Percentiles rank a stretch among this genome's conserved stretches.
phyloP scores from a whole-genome alignment of 2,888 invertebrate genomes.

The Lasioglossum malachurum region DNA sequence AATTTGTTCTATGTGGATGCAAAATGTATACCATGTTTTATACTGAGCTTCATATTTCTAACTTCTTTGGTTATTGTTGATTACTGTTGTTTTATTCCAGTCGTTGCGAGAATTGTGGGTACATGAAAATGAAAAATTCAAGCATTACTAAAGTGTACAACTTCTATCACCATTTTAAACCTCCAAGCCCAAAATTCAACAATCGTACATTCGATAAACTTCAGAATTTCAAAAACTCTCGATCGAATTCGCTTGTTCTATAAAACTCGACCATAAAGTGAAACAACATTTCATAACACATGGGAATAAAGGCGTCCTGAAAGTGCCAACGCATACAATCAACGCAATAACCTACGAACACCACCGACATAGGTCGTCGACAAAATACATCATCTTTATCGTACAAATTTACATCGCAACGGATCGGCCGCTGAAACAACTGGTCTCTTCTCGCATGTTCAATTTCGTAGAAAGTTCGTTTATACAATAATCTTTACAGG shows the following conservation, averaged over 20 bases:
- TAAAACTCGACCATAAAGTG: neutral
- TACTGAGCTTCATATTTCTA: neutral
- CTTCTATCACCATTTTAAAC: neutral
- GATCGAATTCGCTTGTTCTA: neutral
- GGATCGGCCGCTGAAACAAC: neutral
- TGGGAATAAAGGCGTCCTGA: neutral
- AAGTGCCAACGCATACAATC: neutral
- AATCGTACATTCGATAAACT: neutral
- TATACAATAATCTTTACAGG: slow-evolving; percentile 8
- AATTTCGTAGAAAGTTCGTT: neutral
- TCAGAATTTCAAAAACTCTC: neutral
- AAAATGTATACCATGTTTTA: neutral
- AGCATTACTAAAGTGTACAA: neutral
- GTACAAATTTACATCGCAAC: slow-evolving; percentile 37
- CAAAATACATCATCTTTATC: slow-evolving; percentile 22
- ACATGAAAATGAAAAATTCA: neutral
- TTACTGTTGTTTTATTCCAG: neutral
- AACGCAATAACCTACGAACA: neutral
- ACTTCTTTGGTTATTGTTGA: neutral
- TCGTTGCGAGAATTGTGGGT: neutral
- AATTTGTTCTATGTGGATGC: neutral
- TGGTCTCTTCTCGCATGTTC: neutral
- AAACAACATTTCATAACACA: neutral
- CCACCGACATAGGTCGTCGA: neutral
- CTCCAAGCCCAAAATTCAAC: neutral